These are phyloP conservation scores for Diploptera punctata DNA, from an alignment of 2,888 invertebrate genomes.

Conservation along the genomic window DNA sequence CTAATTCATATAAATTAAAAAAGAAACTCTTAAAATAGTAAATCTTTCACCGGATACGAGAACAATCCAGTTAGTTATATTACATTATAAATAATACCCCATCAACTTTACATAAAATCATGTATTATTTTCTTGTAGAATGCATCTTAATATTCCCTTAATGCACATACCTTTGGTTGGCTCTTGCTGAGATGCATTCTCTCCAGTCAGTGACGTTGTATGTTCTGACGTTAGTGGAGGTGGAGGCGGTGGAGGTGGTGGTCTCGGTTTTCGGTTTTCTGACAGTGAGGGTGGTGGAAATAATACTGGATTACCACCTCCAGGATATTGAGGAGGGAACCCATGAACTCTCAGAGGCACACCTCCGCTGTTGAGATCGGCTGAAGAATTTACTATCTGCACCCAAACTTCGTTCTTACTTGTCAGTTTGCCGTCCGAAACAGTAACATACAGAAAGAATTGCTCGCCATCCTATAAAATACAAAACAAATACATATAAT, in stretches of 20 bases:
- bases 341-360: constrained; percentile 16
- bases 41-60: no score
- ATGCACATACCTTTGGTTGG: not conserved
- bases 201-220: constrained; percentile 50
- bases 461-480: constrained; percentile 68
- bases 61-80: no score
- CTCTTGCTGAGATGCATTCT: not conserved
- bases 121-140: no score
- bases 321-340: constrained; percentile 6
- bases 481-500: not conserved
- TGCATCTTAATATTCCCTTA: no score
- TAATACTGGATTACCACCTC: not conserved
- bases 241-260: constrained; percentile 21
- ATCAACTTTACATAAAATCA: no score
- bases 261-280: not conserved
- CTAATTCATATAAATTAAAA: no score
- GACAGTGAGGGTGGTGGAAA: not conserved
- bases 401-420: constrained; percentile 74
- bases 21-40: no score
- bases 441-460: constrained; percentile 71
- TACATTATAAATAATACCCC: no score
- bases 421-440: constrained; percentile 67
- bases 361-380: constrained; percentile 16
- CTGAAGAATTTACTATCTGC: constrained; percentile 60
- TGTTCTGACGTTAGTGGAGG: constrained; percentile 51